These are phyloP conservation scores for Mormyrus hasselquistii DNA, from an alignment of 2,797 vertebrate species.

Conservation along the genomic window DNA sequence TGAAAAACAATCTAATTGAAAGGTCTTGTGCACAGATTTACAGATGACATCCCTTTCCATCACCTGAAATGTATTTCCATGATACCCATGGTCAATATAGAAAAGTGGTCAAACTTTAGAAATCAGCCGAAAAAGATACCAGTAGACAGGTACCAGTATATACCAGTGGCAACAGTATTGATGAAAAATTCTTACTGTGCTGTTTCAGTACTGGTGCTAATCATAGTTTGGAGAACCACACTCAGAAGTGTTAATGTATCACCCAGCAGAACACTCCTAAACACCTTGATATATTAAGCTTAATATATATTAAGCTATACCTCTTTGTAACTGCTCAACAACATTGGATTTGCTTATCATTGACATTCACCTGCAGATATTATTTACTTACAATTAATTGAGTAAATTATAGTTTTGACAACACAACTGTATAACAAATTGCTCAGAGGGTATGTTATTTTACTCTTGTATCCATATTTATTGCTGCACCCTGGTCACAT, in stretches of 20 bases:
- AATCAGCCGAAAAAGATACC: neutral
- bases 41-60: neutral
- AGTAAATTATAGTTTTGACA: neutral
- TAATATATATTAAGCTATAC: neutral
- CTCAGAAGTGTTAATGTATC: neutral
- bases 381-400: neutral
- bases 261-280: neutral
- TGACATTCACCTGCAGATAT: neutral
- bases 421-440: neutral
- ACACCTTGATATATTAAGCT: neutral
- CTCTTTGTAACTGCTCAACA: neutral
- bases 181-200: neutral
- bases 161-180: neutral
- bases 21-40: neutral
- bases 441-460: neutral
- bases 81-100: neutral
- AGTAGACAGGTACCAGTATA: neutral
- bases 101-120: neutral
- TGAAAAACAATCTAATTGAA: neutral
- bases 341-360: neutral
- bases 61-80: neutral
- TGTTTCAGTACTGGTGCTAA: neutral
- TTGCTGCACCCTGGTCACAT: neutral
- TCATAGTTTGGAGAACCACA: neutral
- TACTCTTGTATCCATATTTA: neutral